Evolutionary conservation across 2,888 invertebrate species (phyloP), one percentile per base, ranked within the genome.

Genomic region (Oligia strigilis): DNA sequence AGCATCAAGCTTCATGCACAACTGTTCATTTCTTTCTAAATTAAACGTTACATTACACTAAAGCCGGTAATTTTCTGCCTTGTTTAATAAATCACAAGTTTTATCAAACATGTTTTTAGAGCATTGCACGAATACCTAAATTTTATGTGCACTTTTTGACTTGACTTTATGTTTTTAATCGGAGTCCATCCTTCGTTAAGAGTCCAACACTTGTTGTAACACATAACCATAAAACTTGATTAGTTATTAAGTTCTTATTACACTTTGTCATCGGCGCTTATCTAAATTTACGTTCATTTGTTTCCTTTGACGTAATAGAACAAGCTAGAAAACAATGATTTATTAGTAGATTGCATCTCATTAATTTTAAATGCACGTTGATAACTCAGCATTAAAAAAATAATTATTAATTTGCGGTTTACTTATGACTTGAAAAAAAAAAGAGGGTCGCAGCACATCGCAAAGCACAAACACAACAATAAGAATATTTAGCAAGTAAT

Each of bases 401-500:
- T 58, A 77, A 58, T 46, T 40, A 67, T n/a, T 75, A 55, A 78
- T 72, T 67, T 58, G 67, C 13, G 66, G 60, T 17, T 75, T 23
- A 66, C 40, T 66, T 55, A 71, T 11, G 36, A 66, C 49, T 78
- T 75, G 2, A 52, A 65, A 49, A 71, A 71, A 75, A 29, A 66
- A 62, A n/a, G 70, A 65, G 85, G 55, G 58, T 82, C 77, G 83
- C 84, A 78, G 80, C 80, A 78, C 67, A 82, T 87, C 92, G 92
- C 92, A 88, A 89, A 91, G 92, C 92, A 91, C 77, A 90, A 85
- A 82, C 81, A 84, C 72, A 83, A 82, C 75, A 82, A 29, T 19
- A 49, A 69, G 62, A 78, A 71, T 65, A 70, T 52, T 71, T 60
- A 40, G 36, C 65, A 72, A 62, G 58, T 67, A 55, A 70, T 76